phyloP scores from a whole-genome alignment of 2,797 vertebrate genomes.

The Lutjanus campechanus region DNA sequence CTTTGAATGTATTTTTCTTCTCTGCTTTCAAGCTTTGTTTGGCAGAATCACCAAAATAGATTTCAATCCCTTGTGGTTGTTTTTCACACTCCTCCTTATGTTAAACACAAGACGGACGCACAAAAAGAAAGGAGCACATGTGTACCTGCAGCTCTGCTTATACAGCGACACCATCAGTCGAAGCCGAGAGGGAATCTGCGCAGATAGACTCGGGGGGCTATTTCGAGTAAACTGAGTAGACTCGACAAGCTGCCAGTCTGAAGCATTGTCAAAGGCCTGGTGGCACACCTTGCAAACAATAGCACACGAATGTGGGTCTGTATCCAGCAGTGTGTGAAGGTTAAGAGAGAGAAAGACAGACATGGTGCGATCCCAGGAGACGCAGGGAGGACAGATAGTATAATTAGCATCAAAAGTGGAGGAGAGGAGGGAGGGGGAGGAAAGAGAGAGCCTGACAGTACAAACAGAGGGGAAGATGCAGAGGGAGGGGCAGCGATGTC shows the following conservation, averaged over 20 bases:
- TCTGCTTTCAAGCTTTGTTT: slow-evolving; percentile 19
- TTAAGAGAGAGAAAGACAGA: slow-evolving; percentile 64
- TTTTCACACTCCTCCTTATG: slow-evolving; percentile 23
- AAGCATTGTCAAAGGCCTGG: slow-evolving; percentile 56
- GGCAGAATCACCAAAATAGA: slow-evolving; percentile 37
- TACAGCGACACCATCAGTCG: slow-evolving; percentile 14
- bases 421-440: slow-evolving; percentile 39
- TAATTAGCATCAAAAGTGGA: slow-evolving; percentile 78
- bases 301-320: slow-evolving; percentile 35
- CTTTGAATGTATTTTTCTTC: background rate
- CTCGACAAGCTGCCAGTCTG: slow-evolving; percentile 69
- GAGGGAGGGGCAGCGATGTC: slow-evolving; percentile 67
- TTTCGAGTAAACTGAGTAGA: slow-evolving; percentile 56
- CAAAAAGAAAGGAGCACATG: slow-evolving; percentile 4
- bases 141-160: slow-evolving; percentile 52
- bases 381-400: slow-evolving; percentile 72
- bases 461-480: slow-evolving; percentile 53
- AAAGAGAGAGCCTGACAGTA: slow-evolving; percentile 54
- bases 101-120: slow-evolving; percentile 19
- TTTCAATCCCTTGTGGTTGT: slow-evolving; percentile 27
- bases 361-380: slow-evolving; percentile 69
- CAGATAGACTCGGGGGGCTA: slow-evolving; percentile 29
- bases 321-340: slow-evolving; percentile 72
- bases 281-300: slow-evolving; percentile 64
- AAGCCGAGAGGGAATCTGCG: slow-evolving; percentile 27